A percentile compares a stretch with the other conserved stretches of the same genome.
Evolutionary conservation across 2,888 invertebrate genomes (phyloP).

Genomic region (Mantis religiosa): DNA sequence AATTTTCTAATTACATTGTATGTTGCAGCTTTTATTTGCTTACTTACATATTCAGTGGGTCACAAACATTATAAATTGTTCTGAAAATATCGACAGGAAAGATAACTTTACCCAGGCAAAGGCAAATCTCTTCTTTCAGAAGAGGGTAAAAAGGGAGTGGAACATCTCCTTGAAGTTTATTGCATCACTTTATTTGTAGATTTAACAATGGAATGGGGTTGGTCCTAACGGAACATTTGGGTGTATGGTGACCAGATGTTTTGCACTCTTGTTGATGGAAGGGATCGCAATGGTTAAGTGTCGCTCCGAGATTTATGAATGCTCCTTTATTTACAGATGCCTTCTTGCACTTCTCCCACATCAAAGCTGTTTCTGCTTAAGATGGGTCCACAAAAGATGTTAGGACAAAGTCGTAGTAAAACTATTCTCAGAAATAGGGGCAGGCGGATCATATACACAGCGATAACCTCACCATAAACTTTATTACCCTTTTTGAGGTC

Average conservation of each 20-base stretch:
- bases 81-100: no score
- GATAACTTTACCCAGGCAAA: no score
- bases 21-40: no score
- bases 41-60: no score
- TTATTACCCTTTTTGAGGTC: not conserved
- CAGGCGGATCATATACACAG: not conserved
- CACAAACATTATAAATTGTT: no score
- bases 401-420: not conserved
- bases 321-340: not conserved
- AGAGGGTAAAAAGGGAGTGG: no score
- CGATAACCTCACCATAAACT: not conserved
- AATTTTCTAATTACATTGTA: no score
- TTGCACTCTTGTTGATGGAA: not conserved
- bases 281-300: not conserved
- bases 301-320: not conserved
- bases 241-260: not conserved
- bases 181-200: not conserved
- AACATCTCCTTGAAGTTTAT: not conserved
- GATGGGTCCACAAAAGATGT: not conserved
- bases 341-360: not conserved
- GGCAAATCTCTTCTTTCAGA: no score
- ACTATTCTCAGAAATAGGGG: not conserved
- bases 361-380: not conserved
- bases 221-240: not conserved
- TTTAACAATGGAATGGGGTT: not conserved